These are phyloP conservation scores for Helleia helle DNA, from an alignment of 2,888 invertebrate species.

Conservation along the genomic window DNA sequence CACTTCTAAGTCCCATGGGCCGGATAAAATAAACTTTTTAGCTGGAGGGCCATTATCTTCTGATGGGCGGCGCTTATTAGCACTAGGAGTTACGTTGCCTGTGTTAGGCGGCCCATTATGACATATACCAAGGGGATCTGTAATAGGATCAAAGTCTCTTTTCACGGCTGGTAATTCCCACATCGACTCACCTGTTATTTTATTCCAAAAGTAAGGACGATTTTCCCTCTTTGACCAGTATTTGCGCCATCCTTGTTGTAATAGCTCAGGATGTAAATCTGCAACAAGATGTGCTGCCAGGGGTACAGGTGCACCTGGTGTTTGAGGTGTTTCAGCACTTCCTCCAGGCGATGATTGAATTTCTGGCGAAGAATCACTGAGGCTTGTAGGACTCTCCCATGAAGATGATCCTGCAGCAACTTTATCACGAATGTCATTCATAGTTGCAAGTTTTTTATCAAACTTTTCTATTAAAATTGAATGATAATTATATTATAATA, in stretches of 20 bases:
- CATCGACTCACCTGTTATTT: slow-evolving; percentile 94
- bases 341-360: slow-evolving; percentile 57
- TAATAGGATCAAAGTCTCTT: slow-evolving; percentile 90
- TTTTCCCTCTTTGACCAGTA: slow-evolving; percentile 98
- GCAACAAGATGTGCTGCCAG: slow-evolving; percentile 60
- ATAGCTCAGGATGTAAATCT: slow-evolving; percentile 61
- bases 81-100: slow-evolving; percentile 68
- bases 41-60: slow-evolving; percentile 86
- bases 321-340: slow-evolving; percentile 68
- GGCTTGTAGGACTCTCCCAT: slow-evolving; percentile 54
- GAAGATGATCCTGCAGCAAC: slow-evolving; percentile 61
- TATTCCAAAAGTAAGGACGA: slow-evolving; percentile 97
- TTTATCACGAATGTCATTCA: slow-evolving; percentile 72
- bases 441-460: slow-evolving; percentile 32
- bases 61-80: slow-evolving; percentile 83
- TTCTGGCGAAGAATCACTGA: slow-evolving; percentile 61
- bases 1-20: slow-evolving; percentile 96
- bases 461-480: slow-evolving; percentile 12
- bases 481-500: too few relatives aligned
- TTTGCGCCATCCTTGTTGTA: slow-evolving; percentile 95
- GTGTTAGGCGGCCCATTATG: slow-evolving; percentile 58
- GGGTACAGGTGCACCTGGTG: slow-evolving; percentile 74
- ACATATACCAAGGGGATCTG: slow-evolving; percentile 91
- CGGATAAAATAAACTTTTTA: slow-evolving; percentile 90
- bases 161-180: slow-evolving; percentile 95